Conservation (phyloP, 2,888 invertebrate genomes). For the Campoplex nolae region DNA sequence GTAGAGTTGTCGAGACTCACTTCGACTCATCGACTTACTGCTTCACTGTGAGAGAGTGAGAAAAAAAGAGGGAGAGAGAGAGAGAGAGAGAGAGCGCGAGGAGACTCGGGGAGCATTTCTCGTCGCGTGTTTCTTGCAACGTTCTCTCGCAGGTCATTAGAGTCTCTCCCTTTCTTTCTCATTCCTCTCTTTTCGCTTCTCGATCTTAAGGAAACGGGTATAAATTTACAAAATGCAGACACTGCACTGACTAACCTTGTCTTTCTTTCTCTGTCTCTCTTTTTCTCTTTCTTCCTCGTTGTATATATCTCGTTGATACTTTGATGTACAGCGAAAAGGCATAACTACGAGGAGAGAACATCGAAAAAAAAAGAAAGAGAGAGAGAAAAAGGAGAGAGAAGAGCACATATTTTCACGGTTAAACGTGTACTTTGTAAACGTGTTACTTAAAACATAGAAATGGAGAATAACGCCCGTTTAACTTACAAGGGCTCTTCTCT, state of each 20-base stretch:
- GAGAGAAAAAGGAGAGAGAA: conserved; percentile 2
- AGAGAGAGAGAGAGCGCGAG: conserved; percentile 26
- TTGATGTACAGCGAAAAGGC: conserved; percentile 41
- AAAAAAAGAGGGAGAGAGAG: not conserved
- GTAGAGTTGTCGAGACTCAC: conserved; percentile 47
- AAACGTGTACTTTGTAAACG: conserved; percentile 56
- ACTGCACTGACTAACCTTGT: conserved; percentile 23
- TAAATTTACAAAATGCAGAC: conserved; percentile 59
- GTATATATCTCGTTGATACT: conserved; percentile 3
- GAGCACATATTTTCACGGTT: conserved; percentile 58
- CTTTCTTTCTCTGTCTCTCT: conserved; percentile 5
- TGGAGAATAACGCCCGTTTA: conserved; percentile 51
- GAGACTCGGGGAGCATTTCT: conserved; percentile 34
- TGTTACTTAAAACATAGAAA: conserved; percentile 50
- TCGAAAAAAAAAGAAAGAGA: not conserved
- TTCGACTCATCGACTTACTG: conserved; percentile 41
- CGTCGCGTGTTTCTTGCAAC: conserved; percentile 69
- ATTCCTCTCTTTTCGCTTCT: conserved; percentile 26
- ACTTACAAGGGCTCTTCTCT: conserved; percentile 46
- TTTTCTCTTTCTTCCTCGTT: not conserved
- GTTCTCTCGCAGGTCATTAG: conserved; percentile 66
- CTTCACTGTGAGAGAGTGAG: not conserved
- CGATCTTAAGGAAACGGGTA: conserved; percentile 22
- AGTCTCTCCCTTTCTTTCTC: conserved; percentile 39
- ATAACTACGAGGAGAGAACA: not conserved